Conservation (phyloP, 2,113 vertebrate genomes). For the Tetrao urogallus region DNA sequence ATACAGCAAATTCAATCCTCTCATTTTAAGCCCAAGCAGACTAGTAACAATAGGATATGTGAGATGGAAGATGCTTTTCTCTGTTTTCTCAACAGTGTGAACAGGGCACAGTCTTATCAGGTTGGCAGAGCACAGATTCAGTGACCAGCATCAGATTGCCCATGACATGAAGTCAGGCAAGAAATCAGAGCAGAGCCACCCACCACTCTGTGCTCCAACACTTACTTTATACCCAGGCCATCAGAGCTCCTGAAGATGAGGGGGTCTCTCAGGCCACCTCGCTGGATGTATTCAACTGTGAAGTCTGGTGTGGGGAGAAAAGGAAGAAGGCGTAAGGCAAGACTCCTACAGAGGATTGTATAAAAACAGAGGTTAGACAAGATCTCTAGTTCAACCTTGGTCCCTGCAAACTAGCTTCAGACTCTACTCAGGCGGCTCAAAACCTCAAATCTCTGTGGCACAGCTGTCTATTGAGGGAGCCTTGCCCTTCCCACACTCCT, state of each 20-base stretch:
- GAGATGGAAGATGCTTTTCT: not conserved
- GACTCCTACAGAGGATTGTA: not conserved
- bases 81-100: fast-evolving
- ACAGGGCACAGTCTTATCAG: not conserved
- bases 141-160: not conserved
- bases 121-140: not conserved
- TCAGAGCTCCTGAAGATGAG: conserved; percentile 92
- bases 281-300: conserved; percentile 95
- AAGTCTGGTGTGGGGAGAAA: conserved; percentile 83
- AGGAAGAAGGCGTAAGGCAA: not conserved
- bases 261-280: conserved; percentile 92
- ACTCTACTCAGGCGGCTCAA: not conserved
- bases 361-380: not conserved
- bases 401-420: not conserved
- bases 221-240: conserved; percentile 94
- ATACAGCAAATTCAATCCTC: not conserved
- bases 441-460: not conserved
- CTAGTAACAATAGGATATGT: fast-evolving
- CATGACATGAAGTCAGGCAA: fast-evolving
- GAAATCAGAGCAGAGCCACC: not conserved
- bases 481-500: not conserved
- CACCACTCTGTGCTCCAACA: not conserved
- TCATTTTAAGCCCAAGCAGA: not conserved
- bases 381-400: not conserved
- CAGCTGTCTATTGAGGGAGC: not conserved